Conservation (phyloP, 2,113 vertebrate species). For the Blennius ocellaris region DNA sequence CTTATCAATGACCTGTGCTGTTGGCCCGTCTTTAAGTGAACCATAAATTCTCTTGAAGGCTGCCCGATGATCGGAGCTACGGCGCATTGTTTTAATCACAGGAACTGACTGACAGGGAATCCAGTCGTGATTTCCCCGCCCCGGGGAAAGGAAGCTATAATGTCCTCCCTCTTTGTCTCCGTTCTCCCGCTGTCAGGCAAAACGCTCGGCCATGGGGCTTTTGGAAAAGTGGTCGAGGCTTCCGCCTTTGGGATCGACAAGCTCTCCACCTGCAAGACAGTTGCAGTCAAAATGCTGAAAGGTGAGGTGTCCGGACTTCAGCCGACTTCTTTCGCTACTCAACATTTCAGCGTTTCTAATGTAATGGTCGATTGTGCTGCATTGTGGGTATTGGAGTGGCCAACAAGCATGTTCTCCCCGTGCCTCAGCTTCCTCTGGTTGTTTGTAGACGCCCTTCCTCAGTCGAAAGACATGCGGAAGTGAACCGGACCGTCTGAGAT, state of each 20-base stretch:
- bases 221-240: slow-evolving; percentile 95
- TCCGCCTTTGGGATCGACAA: slow-evolving; percentile 97
- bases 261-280: slow-evolving; percentile 95
- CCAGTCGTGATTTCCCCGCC: slow-evolving; percentile 52
- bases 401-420: no score
- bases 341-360: no score
- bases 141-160: slow-evolving; percentile 43
- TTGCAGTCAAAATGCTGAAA: slow-evolving; percentile 98
- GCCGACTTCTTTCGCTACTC: no score
- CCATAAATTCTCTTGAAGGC: slow-evolving; percentile 62
- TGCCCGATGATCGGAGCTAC: slow-evolving; percentile 45
- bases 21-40: slow-evolving; percentile 58
- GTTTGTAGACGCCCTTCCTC: no score
- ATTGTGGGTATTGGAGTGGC: no score
- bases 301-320: slow-evolving; percentile 72
- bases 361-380: no score
- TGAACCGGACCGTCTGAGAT: no score
- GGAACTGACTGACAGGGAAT: slow-evolving; percentile 59
- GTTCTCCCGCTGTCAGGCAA: slow-evolving; percentile 84
- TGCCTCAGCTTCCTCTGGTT: no score
- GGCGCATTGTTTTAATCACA: slow-evolving; percentile 77
- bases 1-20: slow-evolving; percentile 61
- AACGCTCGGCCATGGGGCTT: slow-evolving; percentile 94
- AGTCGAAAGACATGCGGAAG: no score
- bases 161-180: slow-evolving; percentile 33